Base-by-base conservation (phyloP, 2,888 invertebrate genomes). In the Dimorphilus gyrociliatus region DNA sequence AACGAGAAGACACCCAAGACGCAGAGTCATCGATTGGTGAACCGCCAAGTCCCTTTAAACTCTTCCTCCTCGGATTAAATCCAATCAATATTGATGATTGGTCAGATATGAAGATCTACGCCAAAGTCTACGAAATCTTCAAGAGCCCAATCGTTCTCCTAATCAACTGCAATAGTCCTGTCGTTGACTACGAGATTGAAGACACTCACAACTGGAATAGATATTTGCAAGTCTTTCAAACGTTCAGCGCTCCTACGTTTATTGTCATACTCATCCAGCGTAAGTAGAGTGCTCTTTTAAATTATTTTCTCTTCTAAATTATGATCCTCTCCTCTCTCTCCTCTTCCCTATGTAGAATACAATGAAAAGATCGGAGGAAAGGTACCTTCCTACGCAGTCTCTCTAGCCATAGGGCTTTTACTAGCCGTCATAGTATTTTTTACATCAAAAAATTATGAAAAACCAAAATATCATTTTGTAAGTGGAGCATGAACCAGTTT, bases 201-300 rank as follows among this genome's bases (percentile, higher is more conserved):
- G 47, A 47, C 2, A 62, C 61, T 35, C 52, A 65, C 35, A 70
- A 70, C 30, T 74, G 73, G 73, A 70, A 69, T 32, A 66, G 69
- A 44, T 52, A 69, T 25, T 52, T 73, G n/a, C 69, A 70, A 40
- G 60, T 65, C 23, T 38, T 70, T 4, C 72, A 73, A 41, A 52
- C 68, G 27, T 48, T 67, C 15, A 42, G 65, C 8, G 63, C 67
- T 15, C 71, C 71, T 16, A 35, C 60, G 14, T 47, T 64, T 2
- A 10, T n/a, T 16, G 5, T 13, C 8, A 16, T 35, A 3, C 26
- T 32, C 16, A 32, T 25, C n/a, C 23, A 24, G 23, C 18, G 35
- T 35, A 13, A 16, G 32, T 21, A 8, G 21, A 21, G n/a, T 21
- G 21, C n/a, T n/a, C 21, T 8, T 21, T 21, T n/a, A n/a, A n/a